Percentiles rank a stretch among this genome's conserved stretches.
Evolutionary conservation across 2,113 vertebrate species (phyloP).

Genomic region (Diadophis punctatus): DNA sequence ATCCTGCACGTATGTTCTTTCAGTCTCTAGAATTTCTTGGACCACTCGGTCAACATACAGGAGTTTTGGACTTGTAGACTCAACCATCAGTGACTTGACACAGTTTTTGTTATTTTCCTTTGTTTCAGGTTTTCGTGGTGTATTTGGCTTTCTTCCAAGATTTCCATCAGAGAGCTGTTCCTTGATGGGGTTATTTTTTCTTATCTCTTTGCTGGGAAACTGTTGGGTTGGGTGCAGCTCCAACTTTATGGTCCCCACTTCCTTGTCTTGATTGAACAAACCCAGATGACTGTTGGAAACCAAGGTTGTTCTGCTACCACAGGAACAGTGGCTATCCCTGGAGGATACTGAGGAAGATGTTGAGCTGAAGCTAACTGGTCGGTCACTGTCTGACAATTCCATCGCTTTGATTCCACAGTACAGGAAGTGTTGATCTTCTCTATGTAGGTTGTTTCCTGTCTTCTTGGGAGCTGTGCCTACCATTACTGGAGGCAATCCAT

Average conservation of each 20-base stretch:
- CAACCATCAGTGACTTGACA: conserved; percentile 49
- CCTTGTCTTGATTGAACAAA: conserved; percentile 79
- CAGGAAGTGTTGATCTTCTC: conserved; percentile 59
- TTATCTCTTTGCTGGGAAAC: conserved; percentile 74
- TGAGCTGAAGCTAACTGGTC: conserved; percentile 94
- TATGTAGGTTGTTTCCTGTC: conserved; percentile 66
- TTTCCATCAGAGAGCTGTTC: conserved; percentile 42
- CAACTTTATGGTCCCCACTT: conserved; percentile 86
- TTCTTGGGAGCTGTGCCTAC: conserved; percentile 69
- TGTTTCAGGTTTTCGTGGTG: conserved; percentile 58
- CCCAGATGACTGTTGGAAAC: conserved; percentile 80
- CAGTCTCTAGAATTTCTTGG: conserved; percentile 95
- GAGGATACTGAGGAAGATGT: conserved; percentile 96
- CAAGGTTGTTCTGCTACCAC: conserved; percentile 86
- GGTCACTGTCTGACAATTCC: conserved; percentile 89
- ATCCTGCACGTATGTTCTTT: conserved; percentile 94
- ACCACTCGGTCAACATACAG: conserved; percentile 94
- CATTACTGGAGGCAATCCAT: conserved; percentile 77
- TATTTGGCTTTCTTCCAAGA: conserved; percentile 46
- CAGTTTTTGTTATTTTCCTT: conserved; percentile 65
- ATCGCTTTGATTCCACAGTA: conserved; percentile 79
- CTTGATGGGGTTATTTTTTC: conserved; percentile 40
- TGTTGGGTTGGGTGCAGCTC: conserved; percentile 84
- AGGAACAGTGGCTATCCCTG: conserved; percentile 92
- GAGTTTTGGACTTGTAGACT: conserved; percentile 79